Evolutionary conservation across 2,113 vertebrate genomes (phyloP).

Genomic region (Apaloderma vittatum): DNA sequence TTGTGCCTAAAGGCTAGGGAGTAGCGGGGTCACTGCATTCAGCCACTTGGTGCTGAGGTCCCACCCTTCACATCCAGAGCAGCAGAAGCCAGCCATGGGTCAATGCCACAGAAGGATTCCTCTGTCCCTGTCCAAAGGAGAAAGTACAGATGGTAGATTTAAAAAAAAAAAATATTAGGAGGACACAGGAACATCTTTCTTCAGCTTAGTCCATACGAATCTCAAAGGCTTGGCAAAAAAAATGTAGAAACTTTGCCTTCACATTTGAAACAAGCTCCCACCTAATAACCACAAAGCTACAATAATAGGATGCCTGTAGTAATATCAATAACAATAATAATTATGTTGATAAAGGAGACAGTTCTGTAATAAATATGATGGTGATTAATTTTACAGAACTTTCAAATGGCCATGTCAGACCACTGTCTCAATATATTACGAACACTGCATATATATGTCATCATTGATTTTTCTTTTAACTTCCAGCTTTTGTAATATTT

Average conservation of each 20-base stretch:
- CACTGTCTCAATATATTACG: neutral
- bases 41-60: neutral
- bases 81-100: neutral
- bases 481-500: slow-evolving; percentile 14
- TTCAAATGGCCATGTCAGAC: slow-evolving; percentile 13
- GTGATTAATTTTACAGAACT: slow-evolving; percentile 14
- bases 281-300: neutral
- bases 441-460: neutral
- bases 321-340: slow-evolving; percentile 32
- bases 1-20: neutral
- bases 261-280: neutral
- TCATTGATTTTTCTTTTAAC: neutral
- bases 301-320: neutral
- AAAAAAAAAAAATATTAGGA: neutral
- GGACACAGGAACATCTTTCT: neutral
- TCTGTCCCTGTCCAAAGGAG: neutral
- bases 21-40: neutral
- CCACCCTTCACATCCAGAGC: neutral
- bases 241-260: neutral
- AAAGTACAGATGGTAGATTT: neutral
- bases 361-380: neutral
- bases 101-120: neutral
- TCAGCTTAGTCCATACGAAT: neutral
- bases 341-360: slow-evolving; percentile 12
- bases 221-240: neutral